Conservation (phyloP, 92 coral and sea anemone species). For the Nematostella vectensis region DNA sequence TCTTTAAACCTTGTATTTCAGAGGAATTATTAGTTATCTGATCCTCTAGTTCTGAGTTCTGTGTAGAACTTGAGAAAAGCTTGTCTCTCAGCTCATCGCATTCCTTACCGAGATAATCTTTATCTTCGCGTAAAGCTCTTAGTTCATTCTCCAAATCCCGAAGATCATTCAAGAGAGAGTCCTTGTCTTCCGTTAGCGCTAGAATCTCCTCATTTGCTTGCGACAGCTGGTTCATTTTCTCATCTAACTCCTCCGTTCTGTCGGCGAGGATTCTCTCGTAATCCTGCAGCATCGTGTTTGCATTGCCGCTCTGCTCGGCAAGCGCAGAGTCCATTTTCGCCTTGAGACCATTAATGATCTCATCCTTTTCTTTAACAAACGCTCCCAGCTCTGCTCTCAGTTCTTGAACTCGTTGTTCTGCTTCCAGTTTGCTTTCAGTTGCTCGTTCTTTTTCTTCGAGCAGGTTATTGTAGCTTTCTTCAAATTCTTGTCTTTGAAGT, state of each 20-base stretch:
- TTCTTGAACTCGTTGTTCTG: conserved; percentile 68
- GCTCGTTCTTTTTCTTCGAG: conserved; percentile 28
- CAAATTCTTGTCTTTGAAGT: conserved; percentile 42
- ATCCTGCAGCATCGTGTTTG: conserved; percentile 25
- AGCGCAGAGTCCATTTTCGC: conserved; percentile 28
- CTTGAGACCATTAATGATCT: conserved; percentile 35
- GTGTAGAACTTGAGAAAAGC: conserved; percentile 15
- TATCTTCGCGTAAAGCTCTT: conserved; percentile 19
- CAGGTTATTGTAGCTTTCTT: conserved; percentile 26
- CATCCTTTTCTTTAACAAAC: conserved; percentile 54
- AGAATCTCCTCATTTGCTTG: conserved; percentile 30
- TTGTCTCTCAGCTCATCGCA: conserved; percentile 29
- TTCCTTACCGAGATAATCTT: conserved; percentile 19
- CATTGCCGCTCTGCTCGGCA: conserved; percentile 33
- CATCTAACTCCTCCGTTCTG: conserved; percentile 22
- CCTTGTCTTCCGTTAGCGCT: conserved; percentile 22
- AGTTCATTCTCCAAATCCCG: conserved; percentile 18
- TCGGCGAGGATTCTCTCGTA: conserved; percentile 38
- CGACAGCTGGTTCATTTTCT: conserved; percentile 9
- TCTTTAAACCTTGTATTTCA: conserved; percentile 29
- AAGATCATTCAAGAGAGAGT: conserved; percentile 9
- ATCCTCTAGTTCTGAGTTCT: conserved; percentile 31
- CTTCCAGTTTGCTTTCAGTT: conserved; percentile 51
- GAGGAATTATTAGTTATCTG: conserved; percentile 33
- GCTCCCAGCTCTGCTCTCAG: conserved; percentile 62